These are phyloP conservation scores for Austrolebias charrua DNA, from an alignment of 2,797 vertebrate species.

Conservation along the genomic window DNA sequence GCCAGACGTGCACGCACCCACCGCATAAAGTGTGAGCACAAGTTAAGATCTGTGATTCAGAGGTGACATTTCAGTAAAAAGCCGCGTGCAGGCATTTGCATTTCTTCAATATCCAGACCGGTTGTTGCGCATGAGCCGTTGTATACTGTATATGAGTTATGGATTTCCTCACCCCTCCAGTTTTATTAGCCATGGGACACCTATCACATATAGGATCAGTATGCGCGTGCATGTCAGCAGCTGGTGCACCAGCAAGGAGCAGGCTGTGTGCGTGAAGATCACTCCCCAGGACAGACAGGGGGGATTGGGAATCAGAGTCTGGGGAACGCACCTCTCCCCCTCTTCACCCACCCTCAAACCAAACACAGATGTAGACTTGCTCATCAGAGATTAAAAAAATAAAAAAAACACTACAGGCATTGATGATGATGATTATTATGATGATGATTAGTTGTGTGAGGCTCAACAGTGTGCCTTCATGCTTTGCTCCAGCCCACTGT, in stretches of 20 bases:
- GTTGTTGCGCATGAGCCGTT: constrained; percentile 71
- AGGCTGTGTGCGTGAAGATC: constrained; percentile 49
- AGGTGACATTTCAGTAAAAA: constrained; percentile 42
- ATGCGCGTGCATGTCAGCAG: constrained; percentile 31
- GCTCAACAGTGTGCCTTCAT: constrained; percentile 55
- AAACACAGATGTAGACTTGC: constrained; percentile 9
- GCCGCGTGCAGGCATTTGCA: constrained; percentile 28
- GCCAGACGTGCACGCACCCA: constrained; percentile 19
- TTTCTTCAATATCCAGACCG: constrained; percentile 31
- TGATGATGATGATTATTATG: constrained; percentile 28
- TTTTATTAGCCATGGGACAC: constrained; percentile 52
- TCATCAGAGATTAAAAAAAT: constrained; percentile 31
- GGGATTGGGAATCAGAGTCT: constrained; percentile 44
- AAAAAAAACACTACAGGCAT: constrained; percentile 1
- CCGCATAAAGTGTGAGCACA: constrained; percentile 37
- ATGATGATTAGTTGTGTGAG: constrained; percentile 16
- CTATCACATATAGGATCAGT: constrained; percentile 49
- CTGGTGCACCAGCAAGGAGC: constrained; percentile 51
- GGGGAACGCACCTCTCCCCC: not conserved
- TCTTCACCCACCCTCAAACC: not conserved
- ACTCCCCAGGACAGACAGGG: constrained; percentile 62
- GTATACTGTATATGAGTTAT: constrained; percentile 45
- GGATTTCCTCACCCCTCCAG: constrained; percentile 29
- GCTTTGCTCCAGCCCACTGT: constrained; percentile 16
- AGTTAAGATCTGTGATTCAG: constrained; percentile 45